Evolutionary conservation across 2,888 invertebrate species (phyloP).

Genomic region (Prosopocoilus inquinatus): DNA sequence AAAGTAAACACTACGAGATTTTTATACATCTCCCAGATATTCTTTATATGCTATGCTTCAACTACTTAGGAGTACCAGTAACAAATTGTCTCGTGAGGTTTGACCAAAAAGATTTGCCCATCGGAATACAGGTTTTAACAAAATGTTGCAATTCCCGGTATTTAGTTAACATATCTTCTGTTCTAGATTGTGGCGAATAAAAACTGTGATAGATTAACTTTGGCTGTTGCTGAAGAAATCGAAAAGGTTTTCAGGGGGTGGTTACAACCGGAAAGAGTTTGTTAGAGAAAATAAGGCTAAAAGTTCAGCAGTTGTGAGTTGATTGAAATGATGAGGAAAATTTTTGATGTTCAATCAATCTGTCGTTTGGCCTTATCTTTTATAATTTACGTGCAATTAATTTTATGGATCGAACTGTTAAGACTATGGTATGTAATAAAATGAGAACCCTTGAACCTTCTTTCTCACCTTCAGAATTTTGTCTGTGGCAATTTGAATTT

Average conservation of each 20-base stretch:
- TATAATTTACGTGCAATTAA: too few species aligned
- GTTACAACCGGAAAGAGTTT: slow-evolving; percentile 59
- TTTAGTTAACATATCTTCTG: not conserved
- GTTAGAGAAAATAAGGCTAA: not conserved
- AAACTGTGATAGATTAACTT: slow-evolving; percentile 78
- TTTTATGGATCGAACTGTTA: too few species aligned
- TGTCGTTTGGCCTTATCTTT: too few species aligned
- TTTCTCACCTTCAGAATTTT: too few species aligned
- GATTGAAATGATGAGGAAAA: too few species aligned
- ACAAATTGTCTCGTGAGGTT: slow-evolving; percentile 86
- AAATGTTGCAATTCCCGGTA: not conserved
- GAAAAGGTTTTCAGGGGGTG: slow-evolving; percentile 90
- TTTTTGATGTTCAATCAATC: too few species aligned
- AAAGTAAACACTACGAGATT: slow-evolving; percentile 85
- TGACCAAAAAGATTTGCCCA: slow-evolving; percentile 76
- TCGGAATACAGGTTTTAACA: slow-evolving; percentile 73
- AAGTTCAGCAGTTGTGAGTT: not conserved
- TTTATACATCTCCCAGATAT: slow-evolving; percentile 79
- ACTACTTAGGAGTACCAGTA: slow-evolving; percentile 82
- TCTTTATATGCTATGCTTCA: slow-evolving; percentile 81
- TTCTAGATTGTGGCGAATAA: slow-evolving; percentile 68
- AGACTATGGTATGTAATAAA: too few species aligned
- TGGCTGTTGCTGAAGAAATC: slow-evolving; percentile 85
- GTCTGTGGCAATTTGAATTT: too few species aligned
- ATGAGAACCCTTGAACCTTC: too few species aligned